Evolutionary conservation across 2,888 invertebrate genomes (phyloP), one percentile per base, ranked within the genome.

Genomic region (Sabatieria punctata): DNA sequence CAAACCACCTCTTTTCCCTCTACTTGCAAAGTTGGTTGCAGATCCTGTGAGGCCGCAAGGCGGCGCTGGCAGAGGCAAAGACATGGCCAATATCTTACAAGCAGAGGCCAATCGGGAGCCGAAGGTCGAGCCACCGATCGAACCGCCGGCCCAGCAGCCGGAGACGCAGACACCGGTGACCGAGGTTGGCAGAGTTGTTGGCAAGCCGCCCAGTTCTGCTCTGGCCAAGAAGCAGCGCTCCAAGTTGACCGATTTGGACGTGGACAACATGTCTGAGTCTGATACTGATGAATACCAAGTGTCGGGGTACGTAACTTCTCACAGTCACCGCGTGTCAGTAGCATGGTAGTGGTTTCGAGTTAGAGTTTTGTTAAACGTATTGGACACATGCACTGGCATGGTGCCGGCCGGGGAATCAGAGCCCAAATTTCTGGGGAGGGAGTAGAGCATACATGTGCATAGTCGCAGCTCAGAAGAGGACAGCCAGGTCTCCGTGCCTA

Each of bases 21-120:
- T n/a, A n/a, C n/a, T n/a, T n/a, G n/a, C n/a, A n/a, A n/a, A n/a
- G n/a, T n/a, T n/a, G n/a, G n/a, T 54, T 56, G 11, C 63, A 78
- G 73, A 79, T 79, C 56, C 82, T 82, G 60, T 77, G 80, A 61
- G 77, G 77, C 37, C 78, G 3, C 78, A 77, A 0, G 78, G 78
- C 47, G 80, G 81, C 24, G 79, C 80, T 1, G 83, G 85, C 1
- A 74, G 84, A 22, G 88, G 89, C 0, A 89, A 89, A 65, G 86
- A 89, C 66, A 86, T 86, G 57, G 78, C 81, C n/a, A 86, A 84
- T 45, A 85, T 86, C 54, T 79, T 81, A 1, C 68, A 69, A 48
- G 80, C 81, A 54, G 78, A 55, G 40, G 46, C 78, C 43, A 78
- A 79, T 55, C 80, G 80, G 11, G 26, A 19, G 4, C 21, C 3